Conservation (phyloP, 1,140 invertebrate genomes). For the Drosophila sucinea region DNA sequence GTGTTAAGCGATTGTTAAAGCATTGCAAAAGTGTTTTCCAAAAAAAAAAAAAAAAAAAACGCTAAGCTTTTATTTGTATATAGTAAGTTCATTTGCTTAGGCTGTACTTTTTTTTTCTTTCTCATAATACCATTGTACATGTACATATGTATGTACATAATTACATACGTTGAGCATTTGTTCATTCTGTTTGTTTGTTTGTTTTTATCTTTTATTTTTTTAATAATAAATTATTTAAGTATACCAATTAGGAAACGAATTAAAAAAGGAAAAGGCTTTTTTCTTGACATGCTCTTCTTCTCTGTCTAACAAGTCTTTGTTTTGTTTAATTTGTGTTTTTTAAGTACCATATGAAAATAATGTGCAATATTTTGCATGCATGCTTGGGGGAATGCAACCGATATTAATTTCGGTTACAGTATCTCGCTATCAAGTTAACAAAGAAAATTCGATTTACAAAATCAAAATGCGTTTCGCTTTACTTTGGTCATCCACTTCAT, state of each 20-base stretch:
- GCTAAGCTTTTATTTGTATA: neutral
- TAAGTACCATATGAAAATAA: conserved; percentile 3
- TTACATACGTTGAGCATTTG: conserved; percentile 68
- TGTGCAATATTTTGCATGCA: neutral
- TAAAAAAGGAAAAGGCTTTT: conserved; percentile 3
- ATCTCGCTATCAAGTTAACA: neutral
- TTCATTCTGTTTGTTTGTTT: conserved; percentile 37
- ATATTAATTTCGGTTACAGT: neutral
- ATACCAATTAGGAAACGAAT: conserved; percentile 61
- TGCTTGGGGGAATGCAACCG: neutral
- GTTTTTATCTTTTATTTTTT: conserved; percentile 23
- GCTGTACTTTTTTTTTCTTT: too few relatives aligned
- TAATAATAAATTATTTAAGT: conserved; percentile 54
- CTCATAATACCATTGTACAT: neutral
- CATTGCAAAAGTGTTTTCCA: neutral
- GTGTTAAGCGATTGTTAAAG: neutral
- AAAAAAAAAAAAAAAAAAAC: neutral
- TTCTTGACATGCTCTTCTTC: neutral
- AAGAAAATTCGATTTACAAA: conserved; percentile 7
- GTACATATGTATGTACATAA: neutral
- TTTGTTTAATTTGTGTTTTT: neutral
- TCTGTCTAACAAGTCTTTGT: neutral
- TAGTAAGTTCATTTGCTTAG: neutral
- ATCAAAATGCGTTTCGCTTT: neutral
- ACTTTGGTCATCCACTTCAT: too few relatives aligned